phyloP scores from a whole-genome alignment of 1,140 invertebrate species.

The Oedothorax gibbosus region DNA sequence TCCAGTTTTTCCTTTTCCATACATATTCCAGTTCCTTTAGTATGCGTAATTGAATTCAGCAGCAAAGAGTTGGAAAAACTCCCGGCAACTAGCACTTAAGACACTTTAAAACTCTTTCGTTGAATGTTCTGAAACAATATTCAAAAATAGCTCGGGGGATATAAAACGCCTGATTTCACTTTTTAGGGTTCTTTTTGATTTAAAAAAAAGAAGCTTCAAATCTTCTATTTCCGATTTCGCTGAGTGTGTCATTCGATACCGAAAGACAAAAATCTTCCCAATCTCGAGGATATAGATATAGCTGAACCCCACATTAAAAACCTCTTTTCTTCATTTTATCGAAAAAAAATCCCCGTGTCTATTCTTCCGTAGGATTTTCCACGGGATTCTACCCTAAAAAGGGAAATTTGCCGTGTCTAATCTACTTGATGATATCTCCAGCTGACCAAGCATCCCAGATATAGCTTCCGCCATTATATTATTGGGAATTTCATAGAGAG shows the following conservation, averaged over 20 bases:
- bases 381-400: constrained; percentile 7
- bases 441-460: constrained; percentile 28
- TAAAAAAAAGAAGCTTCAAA: too few relatives aligned
- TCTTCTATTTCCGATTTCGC: constrained; percentile 23
- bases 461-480: background rate
- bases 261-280: background rate
- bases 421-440: constrained; percentile 32
- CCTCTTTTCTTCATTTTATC: background rate
- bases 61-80: too few relatives aligned
- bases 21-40: too few relatives aligned
- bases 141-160: too few relatives aligned
- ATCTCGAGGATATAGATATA: background rate
- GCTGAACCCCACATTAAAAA: constrained; percentile 24
- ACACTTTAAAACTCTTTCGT: too few relatives aligned
- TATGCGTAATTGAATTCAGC: too few relatives aligned
- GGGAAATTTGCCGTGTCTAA: constrained; percentile 43
- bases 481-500: constrained; percentile 26
- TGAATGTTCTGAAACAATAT: too few relatives aligned
- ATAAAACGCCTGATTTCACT: too few relatives aligned
- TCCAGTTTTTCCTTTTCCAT: too few relatives aligned
- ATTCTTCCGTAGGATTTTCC: constrained; percentile 38
- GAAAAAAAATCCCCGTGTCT: background rate
- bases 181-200: too few relatives aligned
- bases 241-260: background rate
- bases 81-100: too few relatives aligned